Base-by-base conservation (phyloP, 1,140 invertebrate genomes). In the Drosophila fuyamai region DNA sequence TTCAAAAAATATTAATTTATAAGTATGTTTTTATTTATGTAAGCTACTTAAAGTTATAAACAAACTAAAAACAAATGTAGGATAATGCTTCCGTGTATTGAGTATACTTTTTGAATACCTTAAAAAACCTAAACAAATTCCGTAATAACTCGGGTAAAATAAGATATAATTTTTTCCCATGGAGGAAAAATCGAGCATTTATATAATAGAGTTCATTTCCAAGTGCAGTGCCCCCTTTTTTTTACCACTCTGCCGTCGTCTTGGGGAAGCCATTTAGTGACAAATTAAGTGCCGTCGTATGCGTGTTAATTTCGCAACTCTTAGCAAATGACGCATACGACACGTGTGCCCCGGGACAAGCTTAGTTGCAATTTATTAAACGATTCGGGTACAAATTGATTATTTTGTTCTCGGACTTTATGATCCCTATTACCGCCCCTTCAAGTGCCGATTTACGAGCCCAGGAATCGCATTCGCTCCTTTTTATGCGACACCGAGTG, bases 291-390 rank as follows among this genome's bases (percentile, higher is more conserved):
- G 84, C 59, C 72, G 84, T 61, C 72, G 61, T 74, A 88, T 88
- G 80, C 79, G 83, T 89, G 83, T 89, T 88, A 86, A 86, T 86
- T 86, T 86, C 63, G 56, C 56, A 88, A 79, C 76, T 51, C 51
- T 68, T 51, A 57, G 41, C 43, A 86, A 73, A 86, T 88, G 81
- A 82, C 79, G 83, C 50, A 88, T 86, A 81, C 82, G 78, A 46
- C 61, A 57, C 62, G 79, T 86, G 60, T 32, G 35, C 27, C 43
- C 38, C 29, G 27, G 18, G 10, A n/a, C 14, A 4, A 14, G 18
- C 83, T 89, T 88, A 89, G 81, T 59, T 81, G 79, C 83, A 86
- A 86, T 88, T 86, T 86, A 86, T 86, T 86, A 76, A 79, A 59
- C 83, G 81, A 72, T 86, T 58, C 36, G 61, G 48, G 51, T 61